Evolutionary conservation across 2,888 invertebrate genomes (phyloP).

Genomic region (Pegoplata infirma): DNA sequence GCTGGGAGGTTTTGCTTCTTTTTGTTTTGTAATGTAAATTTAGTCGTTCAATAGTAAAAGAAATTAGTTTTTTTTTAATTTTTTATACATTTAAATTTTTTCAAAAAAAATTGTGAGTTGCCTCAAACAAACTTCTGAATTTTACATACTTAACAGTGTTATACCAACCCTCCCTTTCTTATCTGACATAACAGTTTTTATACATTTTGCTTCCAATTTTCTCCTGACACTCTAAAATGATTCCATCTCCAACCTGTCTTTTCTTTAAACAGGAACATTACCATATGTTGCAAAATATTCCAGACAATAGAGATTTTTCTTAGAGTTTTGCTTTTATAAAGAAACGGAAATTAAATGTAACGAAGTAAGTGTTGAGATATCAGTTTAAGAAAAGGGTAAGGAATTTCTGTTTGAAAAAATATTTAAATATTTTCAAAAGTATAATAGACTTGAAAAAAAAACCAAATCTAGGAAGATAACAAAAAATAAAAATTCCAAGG

Average conservation of each 20-base stretch:
- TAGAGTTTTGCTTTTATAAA: slow-evolving; percentile 11
- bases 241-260: background rate
- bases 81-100: no score
- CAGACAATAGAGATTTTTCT: background rate
- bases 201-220: background rate
- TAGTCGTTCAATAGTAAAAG: no score
- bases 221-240: background rate
- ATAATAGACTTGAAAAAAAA: background rate
- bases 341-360: slow-evolving; percentile 55
- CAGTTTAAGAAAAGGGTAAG: slow-evolving; percentile 1
- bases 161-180: no score
- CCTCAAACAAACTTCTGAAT: no score
- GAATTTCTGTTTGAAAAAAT: background rate
- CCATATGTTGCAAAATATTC: background rate
- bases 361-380: slow-evolving; percentile 36
- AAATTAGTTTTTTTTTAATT: no score
- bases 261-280: background rate
- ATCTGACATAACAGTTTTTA: no score
- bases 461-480: background rate
- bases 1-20: no score
- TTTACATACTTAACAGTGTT: no score
- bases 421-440: background rate
- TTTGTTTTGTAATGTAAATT: no score
- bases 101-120: no score
- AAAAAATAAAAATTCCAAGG: slow-evolving; percentile 40